Evolutionary conservation across 2,797 vertebrate genomes (phyloP).

Genomic region (Chiloscyllium punctatum): DNA sequence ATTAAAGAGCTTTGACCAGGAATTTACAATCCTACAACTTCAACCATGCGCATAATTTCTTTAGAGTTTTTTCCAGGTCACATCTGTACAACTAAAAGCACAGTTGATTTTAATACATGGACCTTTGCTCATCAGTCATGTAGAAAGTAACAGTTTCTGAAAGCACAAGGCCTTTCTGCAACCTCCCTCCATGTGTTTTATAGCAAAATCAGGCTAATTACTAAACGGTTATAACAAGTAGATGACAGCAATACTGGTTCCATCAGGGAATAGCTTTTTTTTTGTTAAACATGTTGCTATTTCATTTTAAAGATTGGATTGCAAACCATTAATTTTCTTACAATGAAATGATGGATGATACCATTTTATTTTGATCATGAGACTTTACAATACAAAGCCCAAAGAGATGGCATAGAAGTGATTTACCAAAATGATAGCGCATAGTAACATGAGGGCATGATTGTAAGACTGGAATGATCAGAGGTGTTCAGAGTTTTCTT

Average conservation of each 20-base stretch:
- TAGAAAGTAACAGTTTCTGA: conserved; percentile 30
- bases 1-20: background rate
- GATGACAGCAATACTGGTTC: background rate
- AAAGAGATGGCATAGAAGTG: background rate
- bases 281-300: background rate
- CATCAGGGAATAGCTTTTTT: background rate
- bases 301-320: background rate
- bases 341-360: background rate
- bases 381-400: background rate
- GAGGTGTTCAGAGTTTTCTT: background rate
- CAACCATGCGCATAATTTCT: conserved; percentile 15
- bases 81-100: background rate
- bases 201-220: conserved; percentile 8
- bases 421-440: background rate
- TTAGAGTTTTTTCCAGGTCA: conserved; percentile 10
- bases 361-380: background rate
- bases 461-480: background rate
- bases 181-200: conserved; percentile 25
- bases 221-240: background rate
- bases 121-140: conserved; percentile 24
- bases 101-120: background rate
- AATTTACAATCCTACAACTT: background rate
- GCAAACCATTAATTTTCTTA: background rate
- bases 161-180: background rate
- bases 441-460: background rate